phyloP scores from a whole-genome alignment of 2,888 invertebrate species.

The Drosophila limbata region DNA sequence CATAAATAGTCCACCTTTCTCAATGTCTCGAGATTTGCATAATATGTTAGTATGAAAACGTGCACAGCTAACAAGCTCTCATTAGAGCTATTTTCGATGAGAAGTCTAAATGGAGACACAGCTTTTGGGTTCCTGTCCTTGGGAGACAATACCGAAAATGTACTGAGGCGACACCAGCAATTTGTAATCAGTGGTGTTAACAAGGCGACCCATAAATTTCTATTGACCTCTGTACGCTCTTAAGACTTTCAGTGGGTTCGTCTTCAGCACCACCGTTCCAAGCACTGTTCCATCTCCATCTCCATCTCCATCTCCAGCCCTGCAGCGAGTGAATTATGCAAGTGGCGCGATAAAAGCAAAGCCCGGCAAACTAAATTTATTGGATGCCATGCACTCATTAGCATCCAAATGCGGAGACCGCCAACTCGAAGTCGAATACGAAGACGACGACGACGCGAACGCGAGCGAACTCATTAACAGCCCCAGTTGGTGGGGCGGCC shows the following conservation, averaged over 20 bases:
- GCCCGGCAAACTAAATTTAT: slow-evolving; percentile 79
- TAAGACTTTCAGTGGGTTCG: slow-evolving; percentile 20
- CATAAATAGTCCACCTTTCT: background rate
- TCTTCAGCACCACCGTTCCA: background rate
- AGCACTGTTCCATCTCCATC: slow-evolving; percentile 3
- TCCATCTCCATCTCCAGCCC: slow-evolving; percentile 18
- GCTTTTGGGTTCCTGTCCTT: slow-evolving; percentile 26
- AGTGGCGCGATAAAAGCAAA: slow-evolving; percentile 80
- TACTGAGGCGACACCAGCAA: slow-evolving; percentile 50
- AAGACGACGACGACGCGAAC: slow-evolving; percentile 34
- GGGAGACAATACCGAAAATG: slow-evolving; percentile 1
- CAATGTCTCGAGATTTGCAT: slow-evolving; percentile 14
- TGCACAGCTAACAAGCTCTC: slow-evolving; percentile 38
- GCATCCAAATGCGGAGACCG: slow-evolving; percentile 74
- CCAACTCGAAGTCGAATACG: slow-evolving; percentile 52
- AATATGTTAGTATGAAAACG: background rate
- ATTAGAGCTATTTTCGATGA: slow-evolving; percentile 14
- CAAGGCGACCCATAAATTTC: slow-evolving; percentile 74
- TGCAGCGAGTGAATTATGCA: slow-evolving; percentile 76
- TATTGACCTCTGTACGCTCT: slow-evolving; percentile 69
- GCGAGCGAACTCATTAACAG: slow-evolving; percentile 76
- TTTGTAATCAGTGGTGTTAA: slow-evolving; percentile 82
- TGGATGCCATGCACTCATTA: slow-evolving; percentile 82
- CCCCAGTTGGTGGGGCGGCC: slow-evolving; percentile 28
- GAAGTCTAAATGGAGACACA: slow-evolving; percentile 20